Evolutionary conservation across 2,113 vertebrate species (phyloP), one percentile per base, ranked within the genome.

Genomic region (Sminthopsis crassicaudata): DNA sequence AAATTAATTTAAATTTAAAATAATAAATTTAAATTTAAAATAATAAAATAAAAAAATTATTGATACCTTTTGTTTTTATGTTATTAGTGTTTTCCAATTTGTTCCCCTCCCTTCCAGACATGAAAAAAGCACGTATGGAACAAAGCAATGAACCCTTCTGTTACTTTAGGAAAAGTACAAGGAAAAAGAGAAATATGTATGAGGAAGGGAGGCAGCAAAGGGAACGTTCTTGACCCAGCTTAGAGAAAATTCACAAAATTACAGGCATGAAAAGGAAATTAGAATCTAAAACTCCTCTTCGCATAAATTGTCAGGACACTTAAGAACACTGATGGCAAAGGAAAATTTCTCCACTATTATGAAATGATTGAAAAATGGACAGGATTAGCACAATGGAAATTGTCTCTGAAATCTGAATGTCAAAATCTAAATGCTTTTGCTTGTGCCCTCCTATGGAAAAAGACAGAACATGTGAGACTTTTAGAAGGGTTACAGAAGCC

Each of bases 11-110:
- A 48, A 48, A 48, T 48, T 48, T 48, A 48, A 48, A 48, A 48
- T 3, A 48, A 48, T 48, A 7, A 4, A 48, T 42, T 76, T 42
- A 48, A 48, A 48, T 48, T 48, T 48, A 48, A 48, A 48, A 48
- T 3, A 48, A 48, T 48, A 7, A 4, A 48, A 22, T 48, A 5
- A 48, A 48, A 48, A 48, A 48, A 14, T n/a, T 16, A 42, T 8
- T 42, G 36, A 42, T 76, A 8, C 36, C 36, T n/a, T 76, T n/a
- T 76, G 5, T 76, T 76, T 76, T 76, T 22, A n/a, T 2, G 22
- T n/a, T 1, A 6, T 19, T 5, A 0, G 6, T 22, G 6, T 22
- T 42, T 42, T n/a, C 36, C 14, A 7, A 22, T 6, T 2, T 42
- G 67, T 76, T 76, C 3, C 36, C 67, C 36, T 7, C 67, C 36